These are phyloP conservation scores for Hippocampus barbouri DNA, from an alignment of 2,113 vertebrate genomes.

Conservation along the genomic window DNA sequence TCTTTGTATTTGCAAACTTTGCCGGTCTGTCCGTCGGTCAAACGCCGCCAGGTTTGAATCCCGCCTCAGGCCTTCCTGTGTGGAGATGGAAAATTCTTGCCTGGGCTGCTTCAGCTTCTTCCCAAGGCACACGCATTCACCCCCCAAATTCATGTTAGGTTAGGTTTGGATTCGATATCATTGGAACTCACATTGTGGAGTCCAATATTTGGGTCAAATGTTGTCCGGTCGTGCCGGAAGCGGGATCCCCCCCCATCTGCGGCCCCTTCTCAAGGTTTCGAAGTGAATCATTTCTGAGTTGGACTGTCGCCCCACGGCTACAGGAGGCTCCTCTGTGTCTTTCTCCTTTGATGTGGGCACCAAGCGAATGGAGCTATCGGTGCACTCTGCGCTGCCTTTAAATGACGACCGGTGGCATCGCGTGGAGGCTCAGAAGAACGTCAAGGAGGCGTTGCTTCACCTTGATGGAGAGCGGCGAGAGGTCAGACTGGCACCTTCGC, in stretches of 20 bases:
- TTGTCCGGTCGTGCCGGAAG: no score
- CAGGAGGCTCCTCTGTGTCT: slow-evolving; percentile 79
- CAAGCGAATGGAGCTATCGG: slow-evolving; percentile 81
- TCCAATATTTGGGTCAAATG: no score
- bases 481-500: slow-evolving; percentile 70
- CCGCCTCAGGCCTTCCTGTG: no score
- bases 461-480: slow-evolving; percentile 81
- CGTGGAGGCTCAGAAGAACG: slow-evolving; percentile 84
- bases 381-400: slow-evolving; percentile 75
- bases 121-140: no score
- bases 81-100: no score
- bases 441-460: slow-evolving; percentile 86
- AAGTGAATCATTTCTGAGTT: neutral
- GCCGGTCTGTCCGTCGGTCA: neutral
- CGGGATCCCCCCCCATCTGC: no score
- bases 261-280: neutral
- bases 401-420: slow-evolving; percentile 93
- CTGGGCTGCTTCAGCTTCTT: no score
- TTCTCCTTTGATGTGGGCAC: slow-evolving; percentile 91
- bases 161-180: no score
- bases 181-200: no score
- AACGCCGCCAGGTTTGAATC: neutral
- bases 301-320: neutral
- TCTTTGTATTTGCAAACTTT: slow-evolving; percentile 2
- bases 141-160: no score